Conservation (phyloP, 2,888 invertebrate genomes). For the Pedicia rivosa region DNA sequence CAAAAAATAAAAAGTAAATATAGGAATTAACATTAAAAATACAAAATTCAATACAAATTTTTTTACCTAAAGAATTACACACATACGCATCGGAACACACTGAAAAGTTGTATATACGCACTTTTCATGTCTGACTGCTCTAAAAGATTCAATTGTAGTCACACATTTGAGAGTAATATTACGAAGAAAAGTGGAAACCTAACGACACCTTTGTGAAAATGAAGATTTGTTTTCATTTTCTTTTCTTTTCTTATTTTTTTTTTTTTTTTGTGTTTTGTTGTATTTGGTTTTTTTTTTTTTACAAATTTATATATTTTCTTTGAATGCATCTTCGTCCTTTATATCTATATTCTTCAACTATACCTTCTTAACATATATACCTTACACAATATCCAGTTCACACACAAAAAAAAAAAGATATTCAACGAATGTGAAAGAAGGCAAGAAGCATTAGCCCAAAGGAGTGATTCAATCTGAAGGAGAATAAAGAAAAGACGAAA, state of each 20-base stretch:
- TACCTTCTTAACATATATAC: background rate
- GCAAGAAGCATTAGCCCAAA: background rate
- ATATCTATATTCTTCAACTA: background rate
- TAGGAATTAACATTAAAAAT: no score
- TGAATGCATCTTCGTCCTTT: no score
- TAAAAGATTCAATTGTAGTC: constrained; percentile 6
- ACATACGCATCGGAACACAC: background rate
- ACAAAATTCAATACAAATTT: no score
- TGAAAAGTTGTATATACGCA: background rate
- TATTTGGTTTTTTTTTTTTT: background rate
- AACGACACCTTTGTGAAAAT: background rate
- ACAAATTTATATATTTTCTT: no score
- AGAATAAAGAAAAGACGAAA: no score
- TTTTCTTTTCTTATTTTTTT: background rate
- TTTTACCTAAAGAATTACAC: background rate
- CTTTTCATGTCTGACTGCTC: background rate
- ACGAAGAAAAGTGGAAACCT: background rate
- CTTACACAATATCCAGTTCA: background rate
- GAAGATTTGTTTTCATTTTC: background rate
- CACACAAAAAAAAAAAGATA: background rate
- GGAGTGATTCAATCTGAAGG: background rate
- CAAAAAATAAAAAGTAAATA: no score
- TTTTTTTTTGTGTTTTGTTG: background rate
- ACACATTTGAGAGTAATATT: constrained; percentile 2
- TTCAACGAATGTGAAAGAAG: background rate